Evolutionary conservation across 2,888 invertebrate genomes (phyloP).

Genomic region (Oxystoma pomonae): DNA sequence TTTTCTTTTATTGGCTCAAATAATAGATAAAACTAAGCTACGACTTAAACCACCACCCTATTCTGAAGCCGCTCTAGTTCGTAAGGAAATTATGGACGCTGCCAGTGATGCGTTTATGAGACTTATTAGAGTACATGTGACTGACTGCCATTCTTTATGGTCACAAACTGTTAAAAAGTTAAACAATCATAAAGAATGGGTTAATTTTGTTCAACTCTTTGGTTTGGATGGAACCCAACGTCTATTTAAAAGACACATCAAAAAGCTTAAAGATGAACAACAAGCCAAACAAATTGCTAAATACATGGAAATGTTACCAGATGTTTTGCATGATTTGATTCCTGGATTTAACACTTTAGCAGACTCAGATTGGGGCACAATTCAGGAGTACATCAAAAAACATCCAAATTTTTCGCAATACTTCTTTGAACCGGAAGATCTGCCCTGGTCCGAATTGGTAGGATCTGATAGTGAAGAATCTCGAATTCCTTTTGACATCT

Average conservation of each 20-base stretch:
- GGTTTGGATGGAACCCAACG: slow-evolving; percentile 57
- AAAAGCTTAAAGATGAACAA: slow-evolving; percentile 77
- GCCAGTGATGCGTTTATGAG: slow-evolving; percentile 88
- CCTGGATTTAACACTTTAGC: slow-evolving; percentile 69
- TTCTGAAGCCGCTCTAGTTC: slow-evolving; percentile 77
- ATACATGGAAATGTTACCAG: slow-evolving; percentile 73
- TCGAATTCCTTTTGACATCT: slow-evolving; percentile 87
- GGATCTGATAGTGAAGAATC: slow-evolving; percentile 61
- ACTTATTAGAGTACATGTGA: slow-evolving; percentile 79
- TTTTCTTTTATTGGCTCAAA: slow-evolving; percentile 84
- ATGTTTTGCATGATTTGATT: slow-evolving; percentile 71
- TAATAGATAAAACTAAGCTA: slow-evolving; percentile 86
- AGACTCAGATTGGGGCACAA: slow-evolving; percentile 84
- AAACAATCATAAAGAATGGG: slow-evolving; percentile 83
- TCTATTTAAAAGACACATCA: slow-evolving; percentile 73
- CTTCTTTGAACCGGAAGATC: slow-evolving; percentile 81
- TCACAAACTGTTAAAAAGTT: slow-evolving; percentile 82
- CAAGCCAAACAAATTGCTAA: slow-evolving; percentile 69
- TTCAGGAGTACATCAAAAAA: slow-evolving; percentile 78
- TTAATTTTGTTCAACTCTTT: slow-evolving; percentile 83
- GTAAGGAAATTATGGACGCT: slow-evolving; percentile 84
- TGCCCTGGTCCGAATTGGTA: slow-evolving; percentile 73
- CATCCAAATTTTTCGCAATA: slow-evolving; percentile 93
- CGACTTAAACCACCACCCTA: slow-evolving; percentile 65
- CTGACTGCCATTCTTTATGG: slow-evolving; percentile 81